Percentiles rank a stretch among this genome's conserved stretches.
phyloP scores from a whole-genome alignment of 2,888 invertebrate species.

The Apantesis nais region DNA sequence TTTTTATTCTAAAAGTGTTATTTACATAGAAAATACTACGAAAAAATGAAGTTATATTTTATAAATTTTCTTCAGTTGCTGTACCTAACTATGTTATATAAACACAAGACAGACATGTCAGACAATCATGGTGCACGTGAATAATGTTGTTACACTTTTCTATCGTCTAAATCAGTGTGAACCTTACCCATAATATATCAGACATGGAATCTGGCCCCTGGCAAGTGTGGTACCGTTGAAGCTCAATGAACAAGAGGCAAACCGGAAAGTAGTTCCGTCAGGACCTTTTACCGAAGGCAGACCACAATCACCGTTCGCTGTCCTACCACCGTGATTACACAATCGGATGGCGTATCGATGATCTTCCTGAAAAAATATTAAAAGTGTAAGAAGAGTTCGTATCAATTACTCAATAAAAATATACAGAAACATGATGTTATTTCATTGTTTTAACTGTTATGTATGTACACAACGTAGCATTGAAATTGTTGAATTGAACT shows the following conservation, averaged over 20 bases:
- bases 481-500: no score
- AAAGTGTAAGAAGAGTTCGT: background rate
- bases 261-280: conserved; percentile 96
- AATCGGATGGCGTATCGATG: conserved; percentile 95
- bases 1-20: no score
- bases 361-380: conserved; percentile 87
- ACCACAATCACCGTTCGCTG: conserved; percentile 97
- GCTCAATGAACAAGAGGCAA: conserved; percentile 95
- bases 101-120: no score
- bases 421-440: no score
- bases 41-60: no score
- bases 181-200: conserved; percentile 93
- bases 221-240: conserved; percentile 98
- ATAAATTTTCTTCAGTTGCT: no score
- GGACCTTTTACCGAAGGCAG: conserved; percentile 95
- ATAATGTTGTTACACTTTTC: no score
- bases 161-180: background rate
- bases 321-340: conserved; percentile 95
- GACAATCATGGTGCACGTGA: no score
- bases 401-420: background rate
- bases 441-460: no score
- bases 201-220: conserved; percentile 97
- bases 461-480: no score
- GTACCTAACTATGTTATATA: no score
- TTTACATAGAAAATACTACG: no score